Conservation (phyloP, 2,797 vertebrate genomes). For the Amniataba percoides region DNA sequence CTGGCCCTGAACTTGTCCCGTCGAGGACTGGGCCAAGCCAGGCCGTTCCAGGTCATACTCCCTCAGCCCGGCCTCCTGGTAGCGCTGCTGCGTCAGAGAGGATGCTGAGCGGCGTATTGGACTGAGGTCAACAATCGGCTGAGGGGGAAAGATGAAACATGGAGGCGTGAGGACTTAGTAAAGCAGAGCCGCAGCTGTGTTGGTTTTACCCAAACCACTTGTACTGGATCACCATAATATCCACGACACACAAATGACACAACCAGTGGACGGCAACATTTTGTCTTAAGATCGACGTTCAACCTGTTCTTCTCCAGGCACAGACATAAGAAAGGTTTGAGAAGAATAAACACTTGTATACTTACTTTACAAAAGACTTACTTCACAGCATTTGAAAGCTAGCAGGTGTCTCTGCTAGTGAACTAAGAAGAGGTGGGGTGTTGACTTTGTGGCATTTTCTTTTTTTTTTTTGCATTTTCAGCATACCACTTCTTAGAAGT, state of each 20-base stretch:
- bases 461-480: neutral
- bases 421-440: constrained; percentile 62
- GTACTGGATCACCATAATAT: constrained; percentile 61
- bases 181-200: neutral
- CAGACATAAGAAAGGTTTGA: constrained; percentile 43
- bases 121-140: constrained; percentile 93
- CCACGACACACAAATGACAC: constrained; percentile 67
- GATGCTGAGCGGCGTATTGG: constrained; percentile 96
- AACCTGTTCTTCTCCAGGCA: constrained; percentile 67
- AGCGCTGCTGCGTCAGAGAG: constrained; percentile 88
- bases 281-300: constrained; percentile 51
- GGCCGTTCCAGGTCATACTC: constrained; percentile 88
- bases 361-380: constrained; percentile 38
- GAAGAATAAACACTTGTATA: constrained; percentile 56
- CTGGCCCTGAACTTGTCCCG: constrained; percentile 60
- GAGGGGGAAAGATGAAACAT: constrained; percentile 34
- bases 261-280: constrained; percentile 56
- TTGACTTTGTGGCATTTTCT: constrained; percentile 25
- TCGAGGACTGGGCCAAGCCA: constrained; percentile 42
- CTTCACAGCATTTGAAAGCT: constrained; percentile 26
- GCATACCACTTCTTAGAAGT: neutral
- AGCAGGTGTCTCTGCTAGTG: constrained; percentile 43
- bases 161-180: neutral
- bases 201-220: constrained; percentile 44
- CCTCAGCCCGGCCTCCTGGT: constrained; percentile 84